Evolutionary conservation across 2,113 vertebrate genomes (phyloP).

Genomic region (Taxidea taxus): DNA sequence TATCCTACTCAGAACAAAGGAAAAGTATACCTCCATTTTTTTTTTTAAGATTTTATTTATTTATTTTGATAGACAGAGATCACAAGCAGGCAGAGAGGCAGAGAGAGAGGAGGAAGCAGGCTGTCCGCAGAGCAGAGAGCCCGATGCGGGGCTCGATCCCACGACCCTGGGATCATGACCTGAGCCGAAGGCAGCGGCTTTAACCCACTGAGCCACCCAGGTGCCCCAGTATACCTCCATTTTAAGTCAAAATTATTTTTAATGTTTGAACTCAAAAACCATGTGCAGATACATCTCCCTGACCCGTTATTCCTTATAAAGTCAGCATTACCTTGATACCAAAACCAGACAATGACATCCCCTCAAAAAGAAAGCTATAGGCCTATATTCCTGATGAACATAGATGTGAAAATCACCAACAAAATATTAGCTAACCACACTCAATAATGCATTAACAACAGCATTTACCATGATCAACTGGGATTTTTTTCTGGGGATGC

Average conservation of each 20-base stretch:
- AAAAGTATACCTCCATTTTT: neutral
- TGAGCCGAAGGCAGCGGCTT: no score
- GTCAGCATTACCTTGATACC: neutral
- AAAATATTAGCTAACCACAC: neutral
- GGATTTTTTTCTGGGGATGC: neutral
- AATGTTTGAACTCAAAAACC: neutral
- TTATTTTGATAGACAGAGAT: no score
- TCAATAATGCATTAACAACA: neutral
- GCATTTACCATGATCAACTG: neutral
- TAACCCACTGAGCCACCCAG: no score
- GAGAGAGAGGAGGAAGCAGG: no score
- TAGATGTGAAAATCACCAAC: neutral
- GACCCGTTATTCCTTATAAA: neutral
- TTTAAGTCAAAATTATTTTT: neutral
- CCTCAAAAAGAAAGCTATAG: neutral
- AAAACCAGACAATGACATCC: neutral
- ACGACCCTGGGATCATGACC: no score
- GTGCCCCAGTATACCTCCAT: no score
- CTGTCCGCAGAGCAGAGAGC: no score
- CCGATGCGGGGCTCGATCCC: no score
- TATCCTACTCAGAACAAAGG: neutral
- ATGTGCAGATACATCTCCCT: no score
- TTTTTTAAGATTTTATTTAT: no score
- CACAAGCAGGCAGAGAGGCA: no score
- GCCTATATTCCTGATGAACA: neutral